phyloP scores from a whole-genome alignment of 2,888 invertebrate species.

The Linnaemya vulpina region DNA sequence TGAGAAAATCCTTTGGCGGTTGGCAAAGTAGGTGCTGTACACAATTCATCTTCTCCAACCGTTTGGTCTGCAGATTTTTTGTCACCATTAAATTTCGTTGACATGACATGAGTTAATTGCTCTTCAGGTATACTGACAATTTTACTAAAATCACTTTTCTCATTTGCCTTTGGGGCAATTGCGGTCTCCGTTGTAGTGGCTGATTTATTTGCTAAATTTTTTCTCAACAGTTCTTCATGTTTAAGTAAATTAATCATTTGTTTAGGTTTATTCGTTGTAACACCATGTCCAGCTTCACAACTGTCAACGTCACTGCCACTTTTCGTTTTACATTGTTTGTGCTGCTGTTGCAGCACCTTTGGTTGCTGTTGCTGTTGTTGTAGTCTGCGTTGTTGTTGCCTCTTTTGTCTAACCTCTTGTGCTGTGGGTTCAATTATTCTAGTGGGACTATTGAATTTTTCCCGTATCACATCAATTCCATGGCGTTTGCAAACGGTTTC shows the following conservation, averaged over 20 bases:
- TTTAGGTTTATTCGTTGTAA: constrained; percentile 46
- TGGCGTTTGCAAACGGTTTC: constrained; percentile 77
- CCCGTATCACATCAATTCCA: constrained; percentile 79
- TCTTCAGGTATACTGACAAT: constrained; percentile 3
- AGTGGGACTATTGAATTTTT: constrained; percentile 80
- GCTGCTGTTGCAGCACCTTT: constrained; percentile 59
- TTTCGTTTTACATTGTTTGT: constrained; percentile 13
- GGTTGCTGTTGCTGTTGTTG: constrained; percentile 51
- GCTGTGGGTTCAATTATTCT: constrained; percentile 75
- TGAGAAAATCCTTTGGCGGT: constrained; percentile 77
- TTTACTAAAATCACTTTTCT: constrained; percentile 42
- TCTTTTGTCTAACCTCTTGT: constrained; percentile 67
- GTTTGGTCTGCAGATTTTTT: not conserved
- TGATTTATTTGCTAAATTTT: constrained; percentile 56
- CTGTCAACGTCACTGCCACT: constrained; percentile 26
- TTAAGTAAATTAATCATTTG: constrained; percentile 63
- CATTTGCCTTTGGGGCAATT: constrained; percentile 65
- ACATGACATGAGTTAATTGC: not conserved
- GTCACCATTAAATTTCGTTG: not conserved
- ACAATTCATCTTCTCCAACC: constrained; percentile 17
- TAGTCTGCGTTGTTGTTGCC: constrained; percentile 71
- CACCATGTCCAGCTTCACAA: not conserved
- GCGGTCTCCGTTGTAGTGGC: constrained; percentile 36
- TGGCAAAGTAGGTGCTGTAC: constrained; percentile 70
- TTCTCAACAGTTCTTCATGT: constrained; percentile 55